These are phyloP conservation scores for Intellagama lesueurii DNA, from an alignment of 2,797 vertebrate species.

Conservation along the genomic window DNA sequence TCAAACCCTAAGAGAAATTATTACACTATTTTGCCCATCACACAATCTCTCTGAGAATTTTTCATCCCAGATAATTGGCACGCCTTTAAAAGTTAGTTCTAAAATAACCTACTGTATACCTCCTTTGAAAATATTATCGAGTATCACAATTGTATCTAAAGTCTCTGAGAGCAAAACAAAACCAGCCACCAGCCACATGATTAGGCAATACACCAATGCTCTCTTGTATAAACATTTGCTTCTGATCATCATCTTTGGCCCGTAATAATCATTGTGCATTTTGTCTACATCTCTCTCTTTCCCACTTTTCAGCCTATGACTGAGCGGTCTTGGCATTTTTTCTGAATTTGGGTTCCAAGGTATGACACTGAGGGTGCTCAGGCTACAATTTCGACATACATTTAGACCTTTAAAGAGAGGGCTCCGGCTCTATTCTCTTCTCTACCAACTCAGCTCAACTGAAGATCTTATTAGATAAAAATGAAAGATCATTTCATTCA, in stretches of 20 bases:
- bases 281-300: background rate
- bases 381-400: background rate
- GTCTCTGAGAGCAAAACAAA: too few relatives aligned
- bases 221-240: background rate
- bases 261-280: fast-evolving
- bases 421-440: background rate
- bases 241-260: background rate
- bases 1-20: background rate
- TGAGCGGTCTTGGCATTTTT: background rate
- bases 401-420: background rate
- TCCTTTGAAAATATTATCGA: too few relatives aligned
- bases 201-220: background rate
- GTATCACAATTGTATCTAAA: too few relatives aligned
- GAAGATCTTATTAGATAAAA: background rate
- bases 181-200: too few relatives aligned
- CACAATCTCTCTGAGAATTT: background rate
- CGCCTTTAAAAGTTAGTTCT: background rate
- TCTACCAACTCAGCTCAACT: background rate
- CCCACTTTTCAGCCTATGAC: background rate
- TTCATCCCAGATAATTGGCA: background rate
- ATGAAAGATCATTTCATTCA: background rate
- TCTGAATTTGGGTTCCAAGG: background rate
- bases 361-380: background rate
- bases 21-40: background rate
- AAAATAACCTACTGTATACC: too few relatives aligned